These are phyloP conservation scores for Allophyes oxyacanthae DNA, from an alignment of 2,888 invertebrate genomes.

Conservation along the genomic window DNA sequence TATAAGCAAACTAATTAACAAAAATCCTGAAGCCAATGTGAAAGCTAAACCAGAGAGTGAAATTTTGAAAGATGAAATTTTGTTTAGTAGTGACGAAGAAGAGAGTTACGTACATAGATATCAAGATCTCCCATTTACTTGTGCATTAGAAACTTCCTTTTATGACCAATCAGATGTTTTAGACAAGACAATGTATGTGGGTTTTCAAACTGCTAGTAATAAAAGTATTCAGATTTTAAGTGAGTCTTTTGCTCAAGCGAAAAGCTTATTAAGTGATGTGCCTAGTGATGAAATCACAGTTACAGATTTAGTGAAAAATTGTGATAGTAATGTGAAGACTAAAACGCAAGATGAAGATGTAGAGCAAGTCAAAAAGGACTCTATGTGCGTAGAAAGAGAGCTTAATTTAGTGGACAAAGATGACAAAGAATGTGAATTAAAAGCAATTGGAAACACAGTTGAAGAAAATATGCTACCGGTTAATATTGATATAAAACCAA, in stretches of 20 bases:
- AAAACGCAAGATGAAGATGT: neutral
- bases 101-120: slow-evolving; percentile 59
- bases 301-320: slow-evolving; percentile 66
- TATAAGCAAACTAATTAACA: slow-evolving; percentile 11
- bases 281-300: slow-evolving; percentile 56
- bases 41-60: slow-evolving; percentile 29
- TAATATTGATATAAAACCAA: neutral
- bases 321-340: slow-evolving; percentile 44
- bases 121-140: slow-evolving; percentile 75
- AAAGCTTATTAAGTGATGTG: slow-evolving; percentile 65
- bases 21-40: slow-evolving; percentile 14
- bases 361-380: neutral
- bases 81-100: slow-evolving; percentile 85
- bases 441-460: neutral
- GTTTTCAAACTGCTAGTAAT: slow-evolving; percentile 83
- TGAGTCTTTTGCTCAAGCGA: slow-evolving; percentile 75
- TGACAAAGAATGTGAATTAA: neutral
- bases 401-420: slow-evolving; percentile 2
- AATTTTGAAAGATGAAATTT: slow-evolving; percentile 72
- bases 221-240: slow-evolving; percentile 76
- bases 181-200: slow-evolving; percentile 79
- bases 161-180: slow-evolving; percentile 66
- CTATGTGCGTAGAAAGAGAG: slow-evolving; percentile 5
- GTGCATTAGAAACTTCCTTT: slow-evolving; percentile 74
- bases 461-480: neutral